These are phyloP conservation scores for Acropora tenuis DNA, from an alignment of 64 coral and sea anemone genomes.

Conservation along the genomic window DNA sequence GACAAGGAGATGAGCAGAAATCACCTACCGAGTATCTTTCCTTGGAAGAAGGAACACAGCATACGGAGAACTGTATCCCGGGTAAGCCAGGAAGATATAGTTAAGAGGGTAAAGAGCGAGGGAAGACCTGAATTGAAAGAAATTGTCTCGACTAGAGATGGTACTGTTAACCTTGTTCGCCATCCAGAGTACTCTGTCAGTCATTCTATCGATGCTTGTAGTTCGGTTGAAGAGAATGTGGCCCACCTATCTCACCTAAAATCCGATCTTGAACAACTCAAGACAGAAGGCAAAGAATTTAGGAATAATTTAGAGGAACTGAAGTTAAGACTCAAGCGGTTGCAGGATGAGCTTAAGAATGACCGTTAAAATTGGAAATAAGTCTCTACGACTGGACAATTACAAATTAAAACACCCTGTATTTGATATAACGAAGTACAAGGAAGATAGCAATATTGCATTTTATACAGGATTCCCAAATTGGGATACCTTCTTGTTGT, in stretches of 20 bases:
- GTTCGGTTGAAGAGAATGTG: background rate
- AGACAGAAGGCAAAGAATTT: background rate
- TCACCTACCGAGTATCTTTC: constrained; percentile 65
- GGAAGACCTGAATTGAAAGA: background rate
- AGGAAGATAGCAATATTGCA: constrained; percentile 37
- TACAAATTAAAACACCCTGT: background rate
- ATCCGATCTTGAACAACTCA: background rate
- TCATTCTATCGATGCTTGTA: background rate
- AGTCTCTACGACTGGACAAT: background rate
- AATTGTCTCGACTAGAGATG: background rate
- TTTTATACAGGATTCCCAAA: constrained; percentile 59
- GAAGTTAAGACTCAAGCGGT: background rate
- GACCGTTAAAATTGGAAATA: no score
- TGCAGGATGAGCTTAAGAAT: background rate
- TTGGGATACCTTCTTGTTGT: constrained; percentile 25
- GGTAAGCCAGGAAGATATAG: background rate
- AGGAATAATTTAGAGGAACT: background rate
- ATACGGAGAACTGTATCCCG: background rate
- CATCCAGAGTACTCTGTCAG: background rate
- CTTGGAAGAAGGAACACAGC: constrained; percentile 28
- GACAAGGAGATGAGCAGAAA: constrained; percentile 46
- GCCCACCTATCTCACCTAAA: background rate
- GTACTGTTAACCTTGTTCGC: background rate
- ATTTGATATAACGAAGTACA: background rate
- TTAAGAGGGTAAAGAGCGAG: background rate